Conservation (phyloP, 2,797 vertebrate species). For the Pangasius krempfi region DNA sequence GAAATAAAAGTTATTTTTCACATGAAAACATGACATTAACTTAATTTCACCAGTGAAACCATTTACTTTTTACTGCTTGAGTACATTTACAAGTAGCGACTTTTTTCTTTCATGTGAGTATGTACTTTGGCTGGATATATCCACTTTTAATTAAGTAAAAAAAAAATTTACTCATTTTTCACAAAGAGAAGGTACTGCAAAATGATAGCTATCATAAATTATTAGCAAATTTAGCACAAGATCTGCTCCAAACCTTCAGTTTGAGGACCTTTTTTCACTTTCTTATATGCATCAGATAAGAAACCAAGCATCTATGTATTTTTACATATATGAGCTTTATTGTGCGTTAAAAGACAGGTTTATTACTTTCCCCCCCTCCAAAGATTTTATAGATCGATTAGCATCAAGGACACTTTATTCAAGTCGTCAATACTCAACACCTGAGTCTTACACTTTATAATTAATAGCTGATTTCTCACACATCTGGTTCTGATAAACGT, state of each 20-base stretch:
- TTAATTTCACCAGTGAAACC: too few relatives aligned
- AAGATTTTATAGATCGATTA: neutral
- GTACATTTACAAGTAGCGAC: too few relatives aligned
- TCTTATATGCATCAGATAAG: neutral
- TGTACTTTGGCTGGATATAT: neutral
- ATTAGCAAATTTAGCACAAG: neutral
- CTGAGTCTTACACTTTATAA: neutral
- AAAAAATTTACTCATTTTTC: too few relatives aligned
- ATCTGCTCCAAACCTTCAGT: neutral
- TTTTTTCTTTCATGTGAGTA: too few relatives aligned
- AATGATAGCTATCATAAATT: neutral
- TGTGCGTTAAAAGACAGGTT: constrained; percentile 68
- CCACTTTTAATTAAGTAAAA: too few relatives aligned
- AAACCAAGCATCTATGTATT: constrained; percentile 36
- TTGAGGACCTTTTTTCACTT: neutral
- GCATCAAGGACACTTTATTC: neutral
- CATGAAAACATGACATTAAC: neutral
- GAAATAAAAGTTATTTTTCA: neutral
- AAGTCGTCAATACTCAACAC: neutral
- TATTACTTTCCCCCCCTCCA: fast-evolving
- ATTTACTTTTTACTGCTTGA: too few relatives aligned
- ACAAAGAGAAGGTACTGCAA: neutral
- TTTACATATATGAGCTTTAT: constrained; percentile 53
- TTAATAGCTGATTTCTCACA: neutral
- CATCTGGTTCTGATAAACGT: neutral